Evolutionary conservation across 1,140 invertebrate species (phyloP), one percentile per base, ranked within the genome.

Genomic region (Lasaia peninsularis): DNA sequence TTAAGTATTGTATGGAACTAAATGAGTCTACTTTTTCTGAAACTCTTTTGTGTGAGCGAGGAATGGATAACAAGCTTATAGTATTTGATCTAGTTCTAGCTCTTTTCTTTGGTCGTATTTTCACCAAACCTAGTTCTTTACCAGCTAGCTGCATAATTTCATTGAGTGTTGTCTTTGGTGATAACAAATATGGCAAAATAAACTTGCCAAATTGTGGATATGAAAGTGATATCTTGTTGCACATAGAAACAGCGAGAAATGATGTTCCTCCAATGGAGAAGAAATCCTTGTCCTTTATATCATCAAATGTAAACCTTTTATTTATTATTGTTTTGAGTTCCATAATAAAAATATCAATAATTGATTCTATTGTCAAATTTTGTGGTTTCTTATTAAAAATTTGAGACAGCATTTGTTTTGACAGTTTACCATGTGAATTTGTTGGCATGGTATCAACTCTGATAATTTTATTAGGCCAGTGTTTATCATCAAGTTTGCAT

Each of bases 341-440:
- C 50, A 71, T 71, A 35, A 82, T 54, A 9, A 86, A 74, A 14
- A 66, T 3, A n/a, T 52, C 56, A 69, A 65, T 62, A 53, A 74
- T 37, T 10, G 62, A 63, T 33, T 70, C 61, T 14, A 69, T 33
- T 60, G 69, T 71, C 49, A 69, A 63, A 52, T 67, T 67, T 31
- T 51, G 4, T 49, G 54, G 50, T 35, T 57, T 37, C 0, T 71
- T 73, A 59, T 84, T 72, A 69, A 71, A 81, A 69, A 85, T 77
- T 55, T 74, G 76, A 21, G 65, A 65, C 37, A 91, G 61, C 10
- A 80, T 68, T 44, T 67, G 61, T 67, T 83, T 89, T 57, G 86
- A 89, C 51, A 90, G 73, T 77, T 92, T 93, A 67, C 93, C 93
- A 90, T 94, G 92, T 60, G 70, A 62, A 56, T 90, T 92, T 18